Percentiles rank a stretch among this genome's conserved stretches.
Evolutionary conservation across 2,113 vertebrate species (phyloP).

Genomic region (Cavia aperea): DNA sequence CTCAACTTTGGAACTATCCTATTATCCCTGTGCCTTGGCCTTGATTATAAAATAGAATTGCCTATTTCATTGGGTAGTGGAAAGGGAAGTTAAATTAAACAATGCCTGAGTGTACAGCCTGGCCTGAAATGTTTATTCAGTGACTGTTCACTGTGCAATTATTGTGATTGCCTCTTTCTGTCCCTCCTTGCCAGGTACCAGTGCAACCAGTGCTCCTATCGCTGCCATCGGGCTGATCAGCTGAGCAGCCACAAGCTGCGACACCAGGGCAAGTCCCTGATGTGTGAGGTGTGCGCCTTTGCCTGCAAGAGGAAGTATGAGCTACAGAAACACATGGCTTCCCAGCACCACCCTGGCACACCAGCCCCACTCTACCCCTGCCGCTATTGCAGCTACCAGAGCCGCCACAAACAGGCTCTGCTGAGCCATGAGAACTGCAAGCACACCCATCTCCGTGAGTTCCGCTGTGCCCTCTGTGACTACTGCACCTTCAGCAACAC

Average conservation of each 20-base stretch:
- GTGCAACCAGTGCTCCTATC: constrained; percentile 92
- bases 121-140: neutral
- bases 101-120: neutral
- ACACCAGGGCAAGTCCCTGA: constrained; percentile 93
- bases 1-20: neutral
- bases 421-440: constrained; percentile 96
- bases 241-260: constrained; percentile 96
- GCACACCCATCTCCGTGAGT: constrained; percentile 90
- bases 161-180: neutral
- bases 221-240: constrained; percentile 94
- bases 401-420: constrained; percentile 89
- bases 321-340: constrained; percentile 91
- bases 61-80: neutral
- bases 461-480: constrained; percentile 87
- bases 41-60: neutral
- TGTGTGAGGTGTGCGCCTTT: constrained; percentile 95
- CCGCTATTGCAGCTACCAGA: constrained; percentile 91
- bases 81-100: neutral
- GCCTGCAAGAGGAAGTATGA: constrained; percentile 95
- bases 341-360: constrained; percentile 79
- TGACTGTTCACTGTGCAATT: neutral
- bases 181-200: constrained; percentile 81
- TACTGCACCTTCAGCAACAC: constrained; percentile 94
- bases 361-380: constrained; percentile 82
- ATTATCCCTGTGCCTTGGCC: neutral